Evolutionary conservation across 2,113 vertebrate genomes (phyloP), one percentile per base, ranked within the genome.

Genomic region (Choloepus hoffmanni): DNA sequence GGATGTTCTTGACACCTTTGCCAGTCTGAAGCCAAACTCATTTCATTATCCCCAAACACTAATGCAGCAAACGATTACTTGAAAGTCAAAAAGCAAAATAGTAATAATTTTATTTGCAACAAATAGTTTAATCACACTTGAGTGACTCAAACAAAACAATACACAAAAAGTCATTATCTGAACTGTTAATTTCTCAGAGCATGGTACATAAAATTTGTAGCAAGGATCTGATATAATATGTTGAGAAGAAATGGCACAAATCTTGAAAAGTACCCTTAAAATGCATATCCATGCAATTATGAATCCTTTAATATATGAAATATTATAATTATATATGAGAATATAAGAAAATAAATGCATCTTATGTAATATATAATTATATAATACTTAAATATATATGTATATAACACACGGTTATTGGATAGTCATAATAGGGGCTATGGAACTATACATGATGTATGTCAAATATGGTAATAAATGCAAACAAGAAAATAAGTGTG

Each of bases 11-110:
- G 65, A 95, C 89, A 86, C 33, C 26, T 68, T 68, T 84, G 13
- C 36, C 72, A 87, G 28, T 89, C n/a, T 94, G 63, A 94, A 87
- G 24, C 36, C n/a, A 91, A 90, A 96, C 94, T 68, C 43, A 92
- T 70, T 65, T 88, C 60, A 90, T 90, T 92, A 93, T 85, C 55
- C 16, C 33, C 21, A 50, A 96, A 63, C 13, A 74, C 16, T 63
- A 12, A 48, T 45, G 76, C 30, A 87, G 74, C 90, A 81, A 91
- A 84, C 62, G 74, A 26, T 85, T 68, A 86, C 67, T 76, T 89
- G 63, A 68, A 82, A 82, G 45, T 11, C 65, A 86, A 92, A 67
- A 45, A 74, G 55, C 62, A 85, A 95, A 93, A 53, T 87, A 58
- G 79, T 60, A 94, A 58, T 88, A 81, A 67, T 81, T 77, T 7